phyloP scores from a whole-genome alignment of 1,140 invertebrate species.

The Monochamus saltuarius region DNA sequence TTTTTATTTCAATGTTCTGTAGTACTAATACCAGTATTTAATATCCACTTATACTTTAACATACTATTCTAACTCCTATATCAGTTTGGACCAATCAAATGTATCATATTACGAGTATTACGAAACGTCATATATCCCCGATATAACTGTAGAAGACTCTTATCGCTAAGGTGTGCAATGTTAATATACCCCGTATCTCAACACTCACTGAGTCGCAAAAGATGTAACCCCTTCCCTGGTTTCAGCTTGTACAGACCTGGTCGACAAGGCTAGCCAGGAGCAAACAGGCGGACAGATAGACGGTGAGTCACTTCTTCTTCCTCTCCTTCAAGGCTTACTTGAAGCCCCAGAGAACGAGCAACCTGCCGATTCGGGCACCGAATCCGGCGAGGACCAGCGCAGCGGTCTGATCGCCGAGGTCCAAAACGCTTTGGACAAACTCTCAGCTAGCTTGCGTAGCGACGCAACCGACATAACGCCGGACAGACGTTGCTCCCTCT shows the following conservation, averaged over 20 bases:
- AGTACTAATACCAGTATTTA: too few relatives aligned
- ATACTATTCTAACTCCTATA: too few relatives aligned
- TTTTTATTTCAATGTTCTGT: too few relatives aligned
- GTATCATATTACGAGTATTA: too few relatives aligned
- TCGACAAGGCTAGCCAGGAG: constrained; percentile 56
- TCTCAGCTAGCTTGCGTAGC: constrained; percentile 69
- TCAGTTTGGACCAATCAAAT: too few relatives aligned
- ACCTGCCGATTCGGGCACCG: constrained; percentile 63
- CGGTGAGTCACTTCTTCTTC: constrained; percentile 62
- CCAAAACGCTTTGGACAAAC: constrained; percentile 69
- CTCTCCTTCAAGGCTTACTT: constrained; percentile 58
- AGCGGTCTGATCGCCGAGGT: constrained; percentile 73
- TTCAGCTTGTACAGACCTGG: constrained; percentile 61
- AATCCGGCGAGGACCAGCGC: constrained; percentile 65
- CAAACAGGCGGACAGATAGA: constrained; percentile 44
- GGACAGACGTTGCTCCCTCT: constrained; percentile 63
- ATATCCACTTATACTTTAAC: too few relatives aligned
- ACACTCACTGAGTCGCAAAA: too few relatives aligned
- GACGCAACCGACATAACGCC: constrained; percentile 55
- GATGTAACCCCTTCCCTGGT: constrained; percentile 7
- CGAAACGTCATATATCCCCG: too few relatives aligned
- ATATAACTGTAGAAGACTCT: too few relatives aligned
- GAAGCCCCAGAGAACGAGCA: constrained; percentile 44
- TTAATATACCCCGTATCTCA: too few relatives aligned
- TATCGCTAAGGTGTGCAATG: too few relatives aligned